These are phyloP conservation scores for Boleophthalmus pectinirostris DNA, from an alignment of 2,113 vertebrate genomes.

Conservation along the genomic window DNA sequence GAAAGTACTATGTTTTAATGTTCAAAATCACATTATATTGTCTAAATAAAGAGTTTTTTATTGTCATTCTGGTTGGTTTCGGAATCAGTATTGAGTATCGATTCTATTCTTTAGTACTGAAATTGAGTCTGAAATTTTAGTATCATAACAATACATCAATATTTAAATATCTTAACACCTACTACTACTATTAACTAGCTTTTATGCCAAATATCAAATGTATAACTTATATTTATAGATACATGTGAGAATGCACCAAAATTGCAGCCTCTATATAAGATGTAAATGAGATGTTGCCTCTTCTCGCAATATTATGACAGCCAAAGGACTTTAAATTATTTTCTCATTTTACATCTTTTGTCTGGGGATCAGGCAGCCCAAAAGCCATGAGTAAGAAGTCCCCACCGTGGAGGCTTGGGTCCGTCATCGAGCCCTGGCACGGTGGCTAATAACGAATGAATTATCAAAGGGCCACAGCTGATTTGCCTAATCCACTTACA, in stretches of 20 bases:
- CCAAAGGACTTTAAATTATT: conserved; percentile 57
- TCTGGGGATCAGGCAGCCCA: conserved; percentile 25
- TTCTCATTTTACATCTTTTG: conserved; percentile 78
- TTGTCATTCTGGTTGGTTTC: too few relatives aligned
- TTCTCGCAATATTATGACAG: conserved; percentile 11
- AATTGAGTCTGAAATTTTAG: too few relatives aligned
- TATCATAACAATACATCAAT: too few relatives aligned
- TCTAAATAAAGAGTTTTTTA: too few relatives aligned
- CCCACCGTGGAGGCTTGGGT: conserved; percentile 42
- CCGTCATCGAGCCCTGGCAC: conserved; percentile 40
- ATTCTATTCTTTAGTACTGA: too few relatives aligned
- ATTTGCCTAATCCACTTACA: conserved; percentile 71
- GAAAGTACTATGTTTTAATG: too few relatives aligned
- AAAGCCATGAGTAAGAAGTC: conserved; percentile 28
- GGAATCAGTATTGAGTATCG: too few relatives aligned
- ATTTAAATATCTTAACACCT: too few relatives aligned
- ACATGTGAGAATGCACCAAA: background rate
- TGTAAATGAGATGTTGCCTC: background rate
- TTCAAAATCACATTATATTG: too few relatives aligned
- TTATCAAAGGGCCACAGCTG: conserved; percentile 45
- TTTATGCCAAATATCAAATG: background rate
- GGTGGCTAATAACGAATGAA: conserved; percentile 53
- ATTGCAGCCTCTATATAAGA: background rate
- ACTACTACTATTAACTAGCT: too few relatives aligned
- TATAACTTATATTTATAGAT: background rate